Percentiles rank a stretch among this genome's conserved stretches.
phyloP scores from a whole-genome alignment of 2,113 vertebrate genomes.

The Thunnus thynnus region DNA sequence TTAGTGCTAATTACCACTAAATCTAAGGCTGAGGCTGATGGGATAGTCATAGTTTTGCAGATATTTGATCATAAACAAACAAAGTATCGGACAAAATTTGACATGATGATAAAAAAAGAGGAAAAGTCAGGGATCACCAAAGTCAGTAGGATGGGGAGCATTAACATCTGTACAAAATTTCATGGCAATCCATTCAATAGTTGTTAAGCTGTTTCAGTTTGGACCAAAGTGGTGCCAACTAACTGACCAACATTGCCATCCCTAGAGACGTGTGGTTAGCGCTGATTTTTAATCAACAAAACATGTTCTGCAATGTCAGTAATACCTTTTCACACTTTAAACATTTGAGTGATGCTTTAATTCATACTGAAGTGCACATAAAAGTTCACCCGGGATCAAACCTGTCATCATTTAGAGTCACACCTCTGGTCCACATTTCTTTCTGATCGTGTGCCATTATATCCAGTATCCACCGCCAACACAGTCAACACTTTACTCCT shows the following conservation, averaged over 20 bases:
- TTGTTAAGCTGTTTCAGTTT: too few species aligned
- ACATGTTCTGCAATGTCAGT: not conserved
- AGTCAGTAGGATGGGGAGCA: too few species aligned
- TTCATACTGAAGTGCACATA: not conserved
- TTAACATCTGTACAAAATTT: too few species aligned
- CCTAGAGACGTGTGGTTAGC: not conserved
- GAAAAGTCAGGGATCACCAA: not conserved
- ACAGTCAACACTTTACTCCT: not conserved
- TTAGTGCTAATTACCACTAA: too few species aligned
- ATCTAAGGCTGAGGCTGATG: too few species aligned
- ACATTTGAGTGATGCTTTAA: slow-evolving; percentile 19
- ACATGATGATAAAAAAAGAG: not conserved
- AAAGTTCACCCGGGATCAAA: not conserved
- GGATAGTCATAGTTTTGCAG: too few species aligned
- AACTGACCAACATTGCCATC: too few species aligned
- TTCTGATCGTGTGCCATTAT: not conserved
- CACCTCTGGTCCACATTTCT: not conserved
- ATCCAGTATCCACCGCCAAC: slow-evolving; percentile 13
- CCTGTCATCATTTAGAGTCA: not conserved
- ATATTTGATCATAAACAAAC: too few species aligned
- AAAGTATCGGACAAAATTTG: too few species aligned
- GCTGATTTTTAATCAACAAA: not conserved
- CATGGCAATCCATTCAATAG: too few species aligned
- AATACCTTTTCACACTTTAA: slow-evolving; percentile 2
- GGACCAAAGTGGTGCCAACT: too few species aligned